Evolutionary conservation across 2,888 invertebrate genomes (phyloP), one percentile per base, ranked within the genome.

Genomic region (Gymnocheta viridis): DNA sequence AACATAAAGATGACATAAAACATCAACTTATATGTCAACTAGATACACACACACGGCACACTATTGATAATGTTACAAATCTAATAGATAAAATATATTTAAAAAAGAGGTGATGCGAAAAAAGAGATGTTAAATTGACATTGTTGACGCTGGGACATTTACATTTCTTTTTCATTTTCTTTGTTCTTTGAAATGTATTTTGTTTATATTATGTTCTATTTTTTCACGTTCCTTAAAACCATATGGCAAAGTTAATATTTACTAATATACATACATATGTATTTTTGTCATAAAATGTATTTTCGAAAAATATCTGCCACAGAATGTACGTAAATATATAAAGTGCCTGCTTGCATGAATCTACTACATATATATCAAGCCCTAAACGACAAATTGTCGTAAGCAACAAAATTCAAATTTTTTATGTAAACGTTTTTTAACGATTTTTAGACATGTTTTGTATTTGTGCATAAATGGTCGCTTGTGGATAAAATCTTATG

Each of bases 1-100:
- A 66, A 78, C 80, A 81, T 77, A 64, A 77, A 79, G 51, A 72
- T 76, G 80, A 74, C 66, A 69, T 49, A 69, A 78, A 66, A 74
- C 76, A 76, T 77, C 70, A 77, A 76, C 41, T 70, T 58, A 64
- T 76, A 85, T 85, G 84, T 51, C 80, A 85, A 73, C 66, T 17
- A 58, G 83, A 76, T 74, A 58, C 14, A 19, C 14, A 41, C 19
- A 70, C 5, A 32, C 27, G 14, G 14, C 14, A 32, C 32, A 54
- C 32, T 66, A 17, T 29, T 67, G n/a, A n/a, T n/a, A n/a, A n/a
- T 22, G n/a, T 10, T 4, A n/a, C 29, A 41, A 77, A 58, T 1
- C 38, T 58, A 60, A 19, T 38, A 19, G 19, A 51, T 10, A 29
- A 60, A 58, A 49, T 24, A 17, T 6, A 19, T 2, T 24, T 41